Percentiles rank a stretch among this genome's conserved stretches.
Evolutionary conservation across 2,888 invertebrate species (phyloP).

Genomic region (Tetanocera ferruginea): DNA sequence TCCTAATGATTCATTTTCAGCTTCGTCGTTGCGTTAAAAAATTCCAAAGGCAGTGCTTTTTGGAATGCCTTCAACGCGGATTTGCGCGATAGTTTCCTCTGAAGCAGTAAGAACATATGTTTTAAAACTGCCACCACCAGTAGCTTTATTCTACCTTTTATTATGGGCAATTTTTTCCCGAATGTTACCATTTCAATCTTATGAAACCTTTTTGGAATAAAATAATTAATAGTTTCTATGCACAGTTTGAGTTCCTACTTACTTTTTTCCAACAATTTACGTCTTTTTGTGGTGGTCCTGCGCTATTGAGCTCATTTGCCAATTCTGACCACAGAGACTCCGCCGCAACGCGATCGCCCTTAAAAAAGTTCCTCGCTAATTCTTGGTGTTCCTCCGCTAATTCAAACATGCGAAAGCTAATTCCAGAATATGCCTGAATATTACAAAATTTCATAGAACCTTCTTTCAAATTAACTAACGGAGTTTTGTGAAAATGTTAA

Average conservation of each 20-base stretch:
- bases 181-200: background rate
- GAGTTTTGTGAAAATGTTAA: no score
- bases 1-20: no score
- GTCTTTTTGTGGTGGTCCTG: background rate
- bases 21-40: background rate
- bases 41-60: background rate
- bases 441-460: no score
- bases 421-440: background rate
- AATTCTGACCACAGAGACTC: background rate
- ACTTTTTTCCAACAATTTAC: background rate
- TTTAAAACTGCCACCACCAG: background rate
- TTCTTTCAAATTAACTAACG: no score
- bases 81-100: no score
- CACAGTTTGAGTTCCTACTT: no score
- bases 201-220: no score
- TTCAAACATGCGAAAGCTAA: background rate
- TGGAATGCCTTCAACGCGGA: no score
- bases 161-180: background rate
- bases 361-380: background rate
- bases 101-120: no score
- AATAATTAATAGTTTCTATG: no score
- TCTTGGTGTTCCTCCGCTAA: background rate
- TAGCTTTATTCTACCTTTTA: background rate
- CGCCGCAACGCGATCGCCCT: background rate
- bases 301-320: background rate